phyloP scores from a whole-genome alignment of 2,797 vertebrate species.

The Urocyon cinereoargenteus region DNA sequence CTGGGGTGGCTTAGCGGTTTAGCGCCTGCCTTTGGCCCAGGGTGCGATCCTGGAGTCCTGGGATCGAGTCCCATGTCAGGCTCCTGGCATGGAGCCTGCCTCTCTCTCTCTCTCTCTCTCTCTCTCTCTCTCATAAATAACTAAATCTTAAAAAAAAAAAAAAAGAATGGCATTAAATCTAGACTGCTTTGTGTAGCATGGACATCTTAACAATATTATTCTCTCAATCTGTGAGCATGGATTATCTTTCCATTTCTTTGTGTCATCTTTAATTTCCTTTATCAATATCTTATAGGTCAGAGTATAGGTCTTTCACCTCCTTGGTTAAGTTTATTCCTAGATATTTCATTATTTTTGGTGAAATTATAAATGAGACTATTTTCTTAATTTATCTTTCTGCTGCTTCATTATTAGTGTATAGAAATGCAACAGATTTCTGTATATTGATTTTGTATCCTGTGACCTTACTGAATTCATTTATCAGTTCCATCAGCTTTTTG shows the following conservation, averaged over 20 bases:
- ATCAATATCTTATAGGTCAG: not conserved
- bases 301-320: not conserved
- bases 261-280: not conserved
- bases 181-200: not conserved
- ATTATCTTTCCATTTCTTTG: not conserved
- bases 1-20: too few species aligned
- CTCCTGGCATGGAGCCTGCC: too few species aligned
- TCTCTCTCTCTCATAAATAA: too few species aligned
- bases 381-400: not conserved
- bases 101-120: too few species aligned
- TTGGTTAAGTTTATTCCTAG: not conserved
- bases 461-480: not conserved
- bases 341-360: not conserved
- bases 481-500: not conserved
- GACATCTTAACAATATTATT: not conserved
- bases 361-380: not conserved
- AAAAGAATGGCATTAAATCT: not conserved
- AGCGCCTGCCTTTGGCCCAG: too few species aligned
- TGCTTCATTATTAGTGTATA: not conserved
- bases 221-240: not conserved
- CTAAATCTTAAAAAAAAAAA: too few species aligned
- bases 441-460: not conserved
- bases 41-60: too few species aligned
- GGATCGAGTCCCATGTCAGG: too few species aligned
- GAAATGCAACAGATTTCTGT: not conserved